Percentiles rank a stretch among this genome's conserved stretches.
These are phyloP conservation scores for Euphydryas editha DNA, from an alignment of 2,888 invertebrate genomes.

Conservation along the genomic window DNA sequence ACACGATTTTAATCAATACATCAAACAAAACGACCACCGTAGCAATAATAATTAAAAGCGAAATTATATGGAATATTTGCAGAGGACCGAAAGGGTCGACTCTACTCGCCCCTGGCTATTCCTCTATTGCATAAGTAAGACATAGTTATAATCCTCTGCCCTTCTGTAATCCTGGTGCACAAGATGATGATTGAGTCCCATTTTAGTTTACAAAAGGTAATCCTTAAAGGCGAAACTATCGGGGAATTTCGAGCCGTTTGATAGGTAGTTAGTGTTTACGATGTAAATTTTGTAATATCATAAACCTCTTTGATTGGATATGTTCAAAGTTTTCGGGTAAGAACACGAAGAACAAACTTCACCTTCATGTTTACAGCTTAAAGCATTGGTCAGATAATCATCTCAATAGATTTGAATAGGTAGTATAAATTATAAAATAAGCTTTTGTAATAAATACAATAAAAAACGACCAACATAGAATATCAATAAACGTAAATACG, in stretches of 20 bases:
- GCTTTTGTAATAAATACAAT: too few relatives aligned
- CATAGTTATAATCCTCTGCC: slow-evolving; percentile 61
- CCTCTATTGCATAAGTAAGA: slow-evolving; percentile 56
- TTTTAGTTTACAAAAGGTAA: slow-evolving; percentile 84
- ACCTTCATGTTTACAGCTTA: slow-evolving; percentile 4
- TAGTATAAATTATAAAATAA: background rate
- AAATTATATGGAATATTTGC: slow-evolving; percentile 82
- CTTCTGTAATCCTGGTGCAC: slow-evolving; percentile 74
- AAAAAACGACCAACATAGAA: too few relatives aligned
- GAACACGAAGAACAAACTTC: background rate
- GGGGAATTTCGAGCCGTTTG: slow-evolving; percentile 70
- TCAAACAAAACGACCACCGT: slow-evolving; percentile 77
- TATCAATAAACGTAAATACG: too few relatives aligned
- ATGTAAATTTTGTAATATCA: slow-evolving; percentile 82
- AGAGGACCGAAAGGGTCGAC: slow-evolving; percentile 71
- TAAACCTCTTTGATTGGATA: slow-evolving; percentile 80
- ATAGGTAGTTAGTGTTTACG: slow-evolving; percentile 77
- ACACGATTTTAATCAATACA: slow-evolving; percentile 82
- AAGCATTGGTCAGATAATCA: background rate
- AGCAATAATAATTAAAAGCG: slow-evolving; percentile 83
- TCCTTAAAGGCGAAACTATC: slow-evolving; percentile 78
- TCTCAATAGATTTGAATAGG: background rate
- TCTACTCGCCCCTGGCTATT: slow-evolving; percentile 63
- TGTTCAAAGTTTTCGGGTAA: slow-evolving; percentile 67
- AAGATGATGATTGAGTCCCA: slow-evolving; percentile 82